phyloP scores from a whole-genome alignment of 2,797 vertebrate species.

The Leptodactylus fallax region DNA sequence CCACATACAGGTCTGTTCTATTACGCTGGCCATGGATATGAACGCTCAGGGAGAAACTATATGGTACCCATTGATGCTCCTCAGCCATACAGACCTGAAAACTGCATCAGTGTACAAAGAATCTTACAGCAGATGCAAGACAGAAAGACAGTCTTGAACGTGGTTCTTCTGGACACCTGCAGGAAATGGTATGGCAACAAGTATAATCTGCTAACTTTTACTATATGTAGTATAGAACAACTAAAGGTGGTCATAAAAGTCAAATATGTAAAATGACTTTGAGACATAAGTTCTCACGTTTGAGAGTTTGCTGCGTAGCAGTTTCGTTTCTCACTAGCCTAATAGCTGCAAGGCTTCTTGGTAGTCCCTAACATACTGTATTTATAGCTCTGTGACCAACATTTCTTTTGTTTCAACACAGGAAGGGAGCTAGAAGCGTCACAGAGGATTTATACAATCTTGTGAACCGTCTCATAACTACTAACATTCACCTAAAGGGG shows the following conservation, averaged over 20 bases:
- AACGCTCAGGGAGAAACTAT: conserved; percentile 86
- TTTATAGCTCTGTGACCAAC: not conserved
- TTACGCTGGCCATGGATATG: conserved; percentile 90
- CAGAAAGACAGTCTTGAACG: conserved; percentile 83
- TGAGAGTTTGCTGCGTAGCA: not conserved
- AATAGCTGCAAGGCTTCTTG: not conserved
- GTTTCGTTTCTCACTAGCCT: not conserved
- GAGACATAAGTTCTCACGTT: not conserved
- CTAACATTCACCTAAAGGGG: no score
- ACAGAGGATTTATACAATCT: no score
- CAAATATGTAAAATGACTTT: not conserved
- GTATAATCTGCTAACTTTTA: not conserved
- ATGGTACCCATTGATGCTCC: conserved; percentile 88
- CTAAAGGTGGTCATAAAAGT: not conserved
- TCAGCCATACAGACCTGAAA: conserved; percentile 80
- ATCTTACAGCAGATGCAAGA: conserved; percentile 87
- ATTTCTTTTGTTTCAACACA: not conserved
- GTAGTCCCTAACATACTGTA: not conserved
- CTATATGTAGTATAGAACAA: not conserved
- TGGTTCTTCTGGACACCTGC: conserved; percentile 87
- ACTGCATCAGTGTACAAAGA: conserved; percentile 88
- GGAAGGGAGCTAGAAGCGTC: not conserved
- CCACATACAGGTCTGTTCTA: conserved; percentile 83
- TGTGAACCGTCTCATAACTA: no score
- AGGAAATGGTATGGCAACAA: conserved; percentile 83